phyloP scores from a whole-genome alignment of 1,140 invertebrate genomes.

The Euglossa dilemma region DNA sequence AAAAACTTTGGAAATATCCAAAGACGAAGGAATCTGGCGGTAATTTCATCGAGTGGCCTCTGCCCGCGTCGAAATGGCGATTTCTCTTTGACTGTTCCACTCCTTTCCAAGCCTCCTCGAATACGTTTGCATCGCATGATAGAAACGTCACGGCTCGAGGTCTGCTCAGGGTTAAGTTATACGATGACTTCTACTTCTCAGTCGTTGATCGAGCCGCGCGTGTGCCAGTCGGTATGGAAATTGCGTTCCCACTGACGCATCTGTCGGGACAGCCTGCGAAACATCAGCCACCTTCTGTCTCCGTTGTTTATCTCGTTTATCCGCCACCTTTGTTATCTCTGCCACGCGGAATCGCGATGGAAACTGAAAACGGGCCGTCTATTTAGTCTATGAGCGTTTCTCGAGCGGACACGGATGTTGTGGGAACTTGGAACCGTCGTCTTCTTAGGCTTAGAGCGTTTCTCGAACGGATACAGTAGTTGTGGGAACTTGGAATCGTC shows the following conservation, averaged over 20 bases:
- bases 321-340: neutral
- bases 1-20: too few species aligned
- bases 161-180: conserved; percentile 48
- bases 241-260: conserved; percentile 27
- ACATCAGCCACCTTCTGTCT: neutral
- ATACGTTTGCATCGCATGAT: neutral
- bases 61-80: neutral
- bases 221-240: conserved; percentile 35
- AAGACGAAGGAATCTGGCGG: too few species aligned
- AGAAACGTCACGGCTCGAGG: conserved; percentile 22
- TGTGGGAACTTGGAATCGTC: too few species aligned
- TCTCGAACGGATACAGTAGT: too few species aligned
- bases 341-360: too few species aligned
- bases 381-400: too few species aligned
- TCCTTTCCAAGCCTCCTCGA: neutral
- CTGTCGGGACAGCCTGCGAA: conserved; percentile 23
- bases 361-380: too few species aligned
- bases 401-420: too few species aligned
- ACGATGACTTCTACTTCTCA: conserved; percentile 49
- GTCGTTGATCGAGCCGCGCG: conserved; percentile 15
- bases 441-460: too few species aligned
- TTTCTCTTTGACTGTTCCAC: neutral
- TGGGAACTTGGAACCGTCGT: too few species aligned
- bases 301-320: neutral
- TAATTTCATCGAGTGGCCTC: neutral